phyloP scores from a whole-genome alignment of 2,888 invertebrate genomes.

The Eristalinus sepulchralis region DNA sequence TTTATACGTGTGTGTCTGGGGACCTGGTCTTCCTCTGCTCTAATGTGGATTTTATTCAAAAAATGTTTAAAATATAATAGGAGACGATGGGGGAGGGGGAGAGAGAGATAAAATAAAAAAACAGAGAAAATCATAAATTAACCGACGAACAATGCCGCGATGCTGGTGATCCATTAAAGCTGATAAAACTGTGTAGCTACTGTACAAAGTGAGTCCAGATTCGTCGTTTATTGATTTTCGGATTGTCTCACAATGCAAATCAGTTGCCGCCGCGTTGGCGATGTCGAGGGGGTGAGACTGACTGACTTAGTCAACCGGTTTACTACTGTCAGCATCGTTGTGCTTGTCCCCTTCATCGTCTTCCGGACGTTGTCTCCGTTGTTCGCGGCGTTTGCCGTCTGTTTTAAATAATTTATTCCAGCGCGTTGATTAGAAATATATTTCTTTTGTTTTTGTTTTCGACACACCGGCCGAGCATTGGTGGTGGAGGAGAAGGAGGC shows the following conservation, averaged over 20 bases:
- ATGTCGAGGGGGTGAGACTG: too few species aligned
- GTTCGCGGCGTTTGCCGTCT: neutral
- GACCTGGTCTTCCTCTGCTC: neutral
- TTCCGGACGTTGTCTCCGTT: constrained; percentile 17
- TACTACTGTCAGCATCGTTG: constrained; percentile 1
- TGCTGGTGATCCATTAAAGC: constrained; percentile 67
- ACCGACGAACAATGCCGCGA: constrained; percentile 51
- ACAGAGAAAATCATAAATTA: constrained; percentile 57
- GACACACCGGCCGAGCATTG: neutral
- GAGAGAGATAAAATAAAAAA: neutral
- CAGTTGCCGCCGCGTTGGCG: constrained; percentile 18
- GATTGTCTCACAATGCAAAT: constrained; percentile 66
- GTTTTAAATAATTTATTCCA: constrained; percentile 60
- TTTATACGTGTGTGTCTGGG: constrained; percentile 35
- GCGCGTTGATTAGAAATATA: constrained; percentile 66
- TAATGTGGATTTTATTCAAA: constrained; percentile 37
- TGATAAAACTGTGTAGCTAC: constrained; percentile 67
- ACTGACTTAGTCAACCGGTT: constrained; percentile 46
- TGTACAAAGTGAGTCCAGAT: constrained; percentile 61
- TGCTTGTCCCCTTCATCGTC: neutral
- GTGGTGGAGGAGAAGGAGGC: too few species aligned
- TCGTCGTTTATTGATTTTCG: constrained; percentile 61
- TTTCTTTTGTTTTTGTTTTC: constrained; percentile 15
- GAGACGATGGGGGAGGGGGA: neutral
- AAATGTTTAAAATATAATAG: neutral